A percentile compares a stretch with the other conserved stretches of the same genome.
These are phyloP conservation scores for Rhinoraja longicauda DNA, from an alignment of 2,797 vertebrate genomes.

Conservation along the genomic window DNA sequence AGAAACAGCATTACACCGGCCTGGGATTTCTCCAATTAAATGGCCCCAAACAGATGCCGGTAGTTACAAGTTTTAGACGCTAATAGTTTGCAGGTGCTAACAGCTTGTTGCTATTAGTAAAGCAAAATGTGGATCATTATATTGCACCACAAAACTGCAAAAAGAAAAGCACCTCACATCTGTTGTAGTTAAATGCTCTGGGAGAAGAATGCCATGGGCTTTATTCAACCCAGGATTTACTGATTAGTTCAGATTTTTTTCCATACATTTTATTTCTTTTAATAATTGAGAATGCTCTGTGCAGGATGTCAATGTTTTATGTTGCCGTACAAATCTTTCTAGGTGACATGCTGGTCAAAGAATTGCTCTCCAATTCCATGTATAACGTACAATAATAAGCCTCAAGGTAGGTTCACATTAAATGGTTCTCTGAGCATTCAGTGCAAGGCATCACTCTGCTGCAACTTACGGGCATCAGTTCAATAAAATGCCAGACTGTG, in stretches of 20 bases:
- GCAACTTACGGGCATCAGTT: background rate
- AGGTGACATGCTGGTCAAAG: background rate
- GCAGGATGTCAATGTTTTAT: background rate
- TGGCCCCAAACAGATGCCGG: background rate
- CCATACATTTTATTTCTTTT: background rate
- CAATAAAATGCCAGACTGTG: background rate
- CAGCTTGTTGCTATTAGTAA: background rate
- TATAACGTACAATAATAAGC: background rate
- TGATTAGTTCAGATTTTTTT: background rate
- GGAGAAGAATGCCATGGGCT: background rate
- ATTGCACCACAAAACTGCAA: background rate
- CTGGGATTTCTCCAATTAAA: background rate
- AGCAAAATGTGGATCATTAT: background rate
- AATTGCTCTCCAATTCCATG: background rate
- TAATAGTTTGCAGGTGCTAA: background rate
- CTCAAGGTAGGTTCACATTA: background rate
- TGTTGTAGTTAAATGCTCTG: background rate
- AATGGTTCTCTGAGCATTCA: background rate
- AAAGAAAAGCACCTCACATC: background rate
- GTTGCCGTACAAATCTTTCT: background rate
- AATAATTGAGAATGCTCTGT: background rate
- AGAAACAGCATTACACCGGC: background rate
- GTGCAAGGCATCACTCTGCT: background rate
- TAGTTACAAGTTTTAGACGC: background rate
- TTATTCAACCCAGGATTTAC: slow-evolving; percentile 14